These are phyloP conservation scores for Girardinus metallicus DNA, from an alignment of 2,797 vertebrate species.

Conservation along the genomic window DNA sequence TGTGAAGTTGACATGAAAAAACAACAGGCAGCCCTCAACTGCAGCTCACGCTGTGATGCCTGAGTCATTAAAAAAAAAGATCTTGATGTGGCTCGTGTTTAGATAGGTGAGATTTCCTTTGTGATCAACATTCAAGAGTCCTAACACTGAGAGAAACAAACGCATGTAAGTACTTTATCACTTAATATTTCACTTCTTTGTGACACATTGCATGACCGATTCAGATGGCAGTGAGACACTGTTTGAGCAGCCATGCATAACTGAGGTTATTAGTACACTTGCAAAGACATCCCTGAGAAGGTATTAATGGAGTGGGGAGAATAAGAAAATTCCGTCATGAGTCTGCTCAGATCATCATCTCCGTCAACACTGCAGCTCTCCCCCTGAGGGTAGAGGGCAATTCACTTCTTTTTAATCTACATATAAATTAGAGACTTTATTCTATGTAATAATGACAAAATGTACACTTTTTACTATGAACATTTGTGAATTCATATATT, in stretches of 20 bases:
- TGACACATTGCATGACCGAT: slow-evolving; percentile 30
- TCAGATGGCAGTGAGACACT: slow-evolving; percentile 34
- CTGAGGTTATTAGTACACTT: slow-evolving; percentile 45
- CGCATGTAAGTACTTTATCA: slow-evolving; percentile 22
- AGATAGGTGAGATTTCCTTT: slow-evolving; percentile 21
- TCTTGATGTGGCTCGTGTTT: slow-evolving; percentile 4
- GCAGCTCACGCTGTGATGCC: slow-evolving; percentile 7
- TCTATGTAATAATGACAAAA: slow-evolving; percentile 21
- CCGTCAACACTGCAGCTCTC: slow-evolving; percentile 34
- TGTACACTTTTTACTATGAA: slow-evolving; percentile 16
- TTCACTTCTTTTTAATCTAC: slow-evolving; percentile 45
- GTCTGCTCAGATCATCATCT: slow-evolving; percentile 33
- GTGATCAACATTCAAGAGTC: background rate
- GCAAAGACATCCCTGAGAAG: slow-evolving; percentile 37
- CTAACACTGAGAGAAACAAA: slow-evolving; percentile 28
- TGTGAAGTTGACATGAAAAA: slow-evolving; percentile 14
- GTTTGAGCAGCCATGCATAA: slow-evolving; percentile 38
- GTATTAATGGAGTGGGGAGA: slow-evolving; percentile 40
- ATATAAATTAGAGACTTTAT: slow-evolving; percentile 36
- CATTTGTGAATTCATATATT: background rate
- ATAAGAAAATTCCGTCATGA: slow-evolving; percentile 25
- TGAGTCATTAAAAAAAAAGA: background rate
- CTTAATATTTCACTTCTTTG: slow-evolving; percentile 41
- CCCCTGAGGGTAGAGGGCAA: slow-evolving; percentile 29
- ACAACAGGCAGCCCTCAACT: slow-evolving; percentile 12